Base-by-base conservation (phyloP, 2,888 invertebrate species). In the Enchytraeus crypticus region DNA sequence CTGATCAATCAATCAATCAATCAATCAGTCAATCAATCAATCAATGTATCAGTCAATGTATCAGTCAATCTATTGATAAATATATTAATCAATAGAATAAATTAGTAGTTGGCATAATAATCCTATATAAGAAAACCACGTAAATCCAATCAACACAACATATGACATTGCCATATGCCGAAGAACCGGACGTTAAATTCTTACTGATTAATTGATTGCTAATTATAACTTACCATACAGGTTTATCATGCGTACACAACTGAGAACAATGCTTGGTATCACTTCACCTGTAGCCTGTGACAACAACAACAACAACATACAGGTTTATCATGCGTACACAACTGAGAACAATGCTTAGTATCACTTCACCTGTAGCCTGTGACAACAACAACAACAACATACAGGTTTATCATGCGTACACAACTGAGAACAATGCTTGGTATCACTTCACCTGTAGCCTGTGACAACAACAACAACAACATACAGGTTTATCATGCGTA, bases 181-280 rank as follows among this genome's bases (percentile, higher is more conserved):
- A n/a, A n/a, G n/a, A n/a, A n/a, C n/a, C n/a, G n/a, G n/a, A n/a
- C n/a, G n/a, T n/a, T n/a, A n/a, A n/a, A n/a, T n/a, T n/a, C n/a
- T n/a, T n/a, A n/a, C n/a, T n/a, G n/a, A n/a, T n/a, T n/a, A n/a
- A n/a, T n/a, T n/a, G n/a, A n/a, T n/a, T n/a, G n/a, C n/a, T n/a
- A n/a, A n/a, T 11, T 8, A 11, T 21, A 38, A 63, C 74, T 67
- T 66, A 78, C 80, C 93, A 81, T 89, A 92, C 33, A 88, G 81
- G 80, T 91, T 91, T 73, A 95, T 90, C 68, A 92, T 89, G 73
- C 92, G 84, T 74, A 95, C 88, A 81, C 92, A 92, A 72, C 91
- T 90, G 72, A 87, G 87, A 74, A 96, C 86, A 71, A 96, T 88
- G 23, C 89, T 79, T 4, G 92, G 92, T 74, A 92, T 89, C 73